Percentiles rank a stretch among this genome's conserved stretches.
Conservation (phyloP, 2,888 invertebrate species). For the Hermaeophaga mercurialis region DNA sequence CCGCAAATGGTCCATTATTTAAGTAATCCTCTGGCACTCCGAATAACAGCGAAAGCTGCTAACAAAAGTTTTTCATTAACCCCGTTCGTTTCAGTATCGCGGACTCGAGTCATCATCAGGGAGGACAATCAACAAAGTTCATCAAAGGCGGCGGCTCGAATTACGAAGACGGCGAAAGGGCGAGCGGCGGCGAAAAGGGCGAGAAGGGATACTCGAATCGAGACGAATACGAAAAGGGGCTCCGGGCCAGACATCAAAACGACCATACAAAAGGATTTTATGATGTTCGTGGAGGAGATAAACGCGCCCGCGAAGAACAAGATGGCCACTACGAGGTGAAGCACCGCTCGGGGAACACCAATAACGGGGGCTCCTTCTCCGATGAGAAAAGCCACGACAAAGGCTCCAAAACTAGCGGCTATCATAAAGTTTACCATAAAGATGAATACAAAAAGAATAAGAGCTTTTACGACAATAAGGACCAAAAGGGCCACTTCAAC, state of each 20-base stretch:
- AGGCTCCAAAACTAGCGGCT: slow-evolving; percentile 72
- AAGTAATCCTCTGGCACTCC: too few species aligned
- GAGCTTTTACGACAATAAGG: slow-evolving; percentile 75
- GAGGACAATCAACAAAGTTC: slow-evolving; percentile 32
- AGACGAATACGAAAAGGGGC: slow-evolving; percentile 63
- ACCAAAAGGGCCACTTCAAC: slow-evolving; percentile 69
- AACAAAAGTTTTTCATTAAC: slow-evolving; percentile 12
- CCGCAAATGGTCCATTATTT: too few species aligned
- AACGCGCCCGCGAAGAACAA: slow-evolving; percentile 62
- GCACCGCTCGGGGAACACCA: slow-evolving; percentile 60
- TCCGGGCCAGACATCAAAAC: slow-evolving; percentile 62
- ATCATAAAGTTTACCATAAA: slow-evolving; percentile 73
- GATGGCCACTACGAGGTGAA: slow-evolving; percentile 64
- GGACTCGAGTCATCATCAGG: slow-evolving; percentile 3
- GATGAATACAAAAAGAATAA: slow-evolving; percentile 80
- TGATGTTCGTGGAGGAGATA: slow-evolving; percentile 61
- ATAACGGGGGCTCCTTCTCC: slow-evolving; percentile 64
- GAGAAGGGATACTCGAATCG: slow-evolving; percentile 62
- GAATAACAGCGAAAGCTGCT: slow-evolving; percentile 5
- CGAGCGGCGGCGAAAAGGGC: slow-evolving; percentile 63
- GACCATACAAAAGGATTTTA: slow-evolving; percentile 62
- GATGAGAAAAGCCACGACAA: slow-evolving; percentile 67
- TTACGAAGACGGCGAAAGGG: slow-evolving; percentile 59
- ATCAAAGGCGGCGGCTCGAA: slow-evolving; percentile 57
- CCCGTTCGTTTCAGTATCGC: not conserved